A percentile compares a stretch with the other conserved stretches of the same genome.
phyloP scores from a whole-genome alignment of 37 sponge, comb jelly and placozoan genomes.

The Oopsacas minuta region DNA sequence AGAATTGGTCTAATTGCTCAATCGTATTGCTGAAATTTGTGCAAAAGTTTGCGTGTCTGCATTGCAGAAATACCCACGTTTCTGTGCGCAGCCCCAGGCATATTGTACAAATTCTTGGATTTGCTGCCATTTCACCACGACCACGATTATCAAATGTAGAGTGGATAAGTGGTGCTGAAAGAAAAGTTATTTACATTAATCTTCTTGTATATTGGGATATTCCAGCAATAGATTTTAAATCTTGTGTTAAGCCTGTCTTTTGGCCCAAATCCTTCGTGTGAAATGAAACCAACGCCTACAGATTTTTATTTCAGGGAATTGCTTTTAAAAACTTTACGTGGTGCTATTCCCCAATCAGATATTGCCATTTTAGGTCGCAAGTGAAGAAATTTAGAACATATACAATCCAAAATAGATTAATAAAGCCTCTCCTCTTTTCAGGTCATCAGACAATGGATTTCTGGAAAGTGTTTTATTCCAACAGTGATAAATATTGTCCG shows the following conservation, averaged over 20 bases:
- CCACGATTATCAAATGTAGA: not conserved
- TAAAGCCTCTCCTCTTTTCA: not conserved
- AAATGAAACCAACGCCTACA: not conserved
- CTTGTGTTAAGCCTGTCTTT: not conserved
- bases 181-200: not conserved
- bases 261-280: not conserved
- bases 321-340: not conserved
- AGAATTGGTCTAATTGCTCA: not conserved
- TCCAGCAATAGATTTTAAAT: not conserved
- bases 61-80: not conserved
- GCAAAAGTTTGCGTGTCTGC: not conserved
- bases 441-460: not conserved
- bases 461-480: not conserved
- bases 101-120: not conserved
- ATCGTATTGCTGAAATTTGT: not conserved
- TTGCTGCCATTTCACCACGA: not conserved
- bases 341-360: not conserved
- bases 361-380: not conserved
- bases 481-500: conserved; percentile 7
- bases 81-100: not conserved
- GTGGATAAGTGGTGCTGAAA: not conserved
- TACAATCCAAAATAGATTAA: not conserved
- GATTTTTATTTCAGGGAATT: not conserved
- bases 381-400: not conserved
- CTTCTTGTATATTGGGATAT: not conserved